phyloP scores from a whole-genome alignment of 2,113 vertebrate genomes.

The Python bivittatus region DNA sequence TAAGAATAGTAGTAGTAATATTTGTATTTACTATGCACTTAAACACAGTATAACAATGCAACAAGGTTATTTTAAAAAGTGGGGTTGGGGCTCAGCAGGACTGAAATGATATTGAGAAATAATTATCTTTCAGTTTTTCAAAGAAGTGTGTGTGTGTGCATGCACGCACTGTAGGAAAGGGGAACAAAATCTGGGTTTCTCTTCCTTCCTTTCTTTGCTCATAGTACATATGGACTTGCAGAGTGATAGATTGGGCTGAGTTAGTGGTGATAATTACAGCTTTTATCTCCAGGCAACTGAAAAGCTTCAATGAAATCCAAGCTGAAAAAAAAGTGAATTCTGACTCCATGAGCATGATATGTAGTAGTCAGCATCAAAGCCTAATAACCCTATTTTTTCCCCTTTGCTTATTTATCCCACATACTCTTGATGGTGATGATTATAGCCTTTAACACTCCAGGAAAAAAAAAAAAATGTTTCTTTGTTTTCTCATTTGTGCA shows the following conservation, averaged over 20 bases:
- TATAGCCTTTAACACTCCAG: neutral
- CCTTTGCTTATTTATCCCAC: slow-evolving; percentile 14
- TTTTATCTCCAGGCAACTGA: slow-evolving; percentile 37
- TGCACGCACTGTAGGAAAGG: neutral
- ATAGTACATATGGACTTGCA: neutral
- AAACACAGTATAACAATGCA: neutral
- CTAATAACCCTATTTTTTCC: slow-evolving; percentile 26
- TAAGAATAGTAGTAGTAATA: neutral
- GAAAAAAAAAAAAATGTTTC: slow-evolving; percentile 26
- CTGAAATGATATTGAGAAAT: neutral
- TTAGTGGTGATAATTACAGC: slow-evolving; percentile 15
- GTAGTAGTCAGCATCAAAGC: slow-evolving; percentile 2
- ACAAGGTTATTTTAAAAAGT: neutral
- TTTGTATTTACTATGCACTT: neutral
- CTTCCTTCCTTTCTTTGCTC: neutral
- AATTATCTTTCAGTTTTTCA: neutral
- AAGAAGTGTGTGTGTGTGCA: neutral
- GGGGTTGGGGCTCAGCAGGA: neutral
- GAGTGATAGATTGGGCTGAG: slow-evolving; percentile 39
- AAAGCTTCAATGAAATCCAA: slow-evolving; percentile 37
- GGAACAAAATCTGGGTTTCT: slow-evolving; percentile 35
- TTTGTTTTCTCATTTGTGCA: slow-evolving; percentile 21
- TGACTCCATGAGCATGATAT: slow-evolving; percentile 18
- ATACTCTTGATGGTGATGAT: neutral
- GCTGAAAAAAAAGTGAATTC: slow-evolving; percentile 27